phyloP scores from a whole-genome alignment of 2,113 vertebrate genomes.

The Callipepla squamata region DNA sequence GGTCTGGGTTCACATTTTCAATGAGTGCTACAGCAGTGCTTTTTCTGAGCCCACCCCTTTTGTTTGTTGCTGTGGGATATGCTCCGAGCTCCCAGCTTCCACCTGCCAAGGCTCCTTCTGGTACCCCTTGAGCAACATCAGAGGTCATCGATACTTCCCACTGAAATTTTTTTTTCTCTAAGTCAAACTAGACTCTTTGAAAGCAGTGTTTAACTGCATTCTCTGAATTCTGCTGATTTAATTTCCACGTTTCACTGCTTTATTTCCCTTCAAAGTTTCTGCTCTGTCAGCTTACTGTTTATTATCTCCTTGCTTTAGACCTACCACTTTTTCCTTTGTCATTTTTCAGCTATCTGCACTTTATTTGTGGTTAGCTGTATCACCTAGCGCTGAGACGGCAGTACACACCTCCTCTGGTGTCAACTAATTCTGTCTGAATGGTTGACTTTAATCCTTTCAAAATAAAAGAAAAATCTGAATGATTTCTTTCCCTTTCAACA shows the following conservation, averaged over 20 bases:
- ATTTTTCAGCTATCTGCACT: not conserved
- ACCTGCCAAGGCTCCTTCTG: not conserved
- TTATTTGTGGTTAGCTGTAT: not conserved
- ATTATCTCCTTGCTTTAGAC: not conserved
- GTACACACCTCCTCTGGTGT: not conserved
- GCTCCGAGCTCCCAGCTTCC: not conserved
- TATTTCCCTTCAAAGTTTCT: conserved; percentile 12
- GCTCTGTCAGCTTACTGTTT: conserved; percentile 16
- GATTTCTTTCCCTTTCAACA: not conserved
- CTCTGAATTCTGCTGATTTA: not conserved
- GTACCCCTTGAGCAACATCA: not conserved
- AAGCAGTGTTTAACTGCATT: conserved; percentile 12
- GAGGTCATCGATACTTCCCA: not conserved
- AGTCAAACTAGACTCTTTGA: not conserved
- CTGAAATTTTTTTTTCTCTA: not conserved
- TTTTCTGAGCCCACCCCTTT: not conserved
- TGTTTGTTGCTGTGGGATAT: not conserved
- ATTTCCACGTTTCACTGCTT: not conserved
- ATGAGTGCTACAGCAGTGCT: not conserved
- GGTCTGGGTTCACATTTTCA: not conserved
- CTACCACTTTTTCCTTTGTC: not conserved
- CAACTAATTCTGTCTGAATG: not conserved
- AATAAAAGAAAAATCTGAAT: not conserved
- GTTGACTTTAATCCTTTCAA: not conserved
- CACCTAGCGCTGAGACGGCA: not conserved